A percentile compares a stretch with the other conserved stretches of the same genome.
Conservation (phyloP, 1,140 invertebrate genomes). For the Sinella curviseta region DNA sequence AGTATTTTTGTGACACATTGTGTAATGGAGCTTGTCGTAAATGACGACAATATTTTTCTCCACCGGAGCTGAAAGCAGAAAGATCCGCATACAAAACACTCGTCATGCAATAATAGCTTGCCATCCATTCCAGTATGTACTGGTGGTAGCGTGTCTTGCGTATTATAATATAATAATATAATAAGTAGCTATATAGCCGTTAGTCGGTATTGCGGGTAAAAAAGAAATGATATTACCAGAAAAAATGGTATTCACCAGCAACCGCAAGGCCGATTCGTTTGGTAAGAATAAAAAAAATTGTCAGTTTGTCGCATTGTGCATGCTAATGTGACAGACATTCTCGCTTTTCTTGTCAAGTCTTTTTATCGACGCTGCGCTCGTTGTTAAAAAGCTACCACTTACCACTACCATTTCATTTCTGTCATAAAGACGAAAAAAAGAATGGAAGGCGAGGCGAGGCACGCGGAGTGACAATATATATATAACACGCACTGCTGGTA, state of each 20-base stretch:
- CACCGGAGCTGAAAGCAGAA: background rate
- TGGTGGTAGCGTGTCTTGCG: too few species aligned
- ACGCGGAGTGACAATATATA: conserved; percentile 21
- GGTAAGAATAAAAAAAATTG: background rate
- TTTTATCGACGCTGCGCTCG: conserved; percentile 8
- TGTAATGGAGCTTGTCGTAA: background rate
- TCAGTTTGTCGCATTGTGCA: conserved; percentile 46
- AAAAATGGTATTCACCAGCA: too few species aligned
- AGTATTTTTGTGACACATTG: background rate
- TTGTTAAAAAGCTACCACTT: conserved; percentile 23
- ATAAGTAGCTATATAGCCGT: too few species aligned
- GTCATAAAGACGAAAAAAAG: background rate
- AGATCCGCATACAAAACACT: background rate
- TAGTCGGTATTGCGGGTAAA: too few species aligned
- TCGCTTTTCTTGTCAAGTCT: conserved; percentile 38
- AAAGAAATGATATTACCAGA: too few species aligned
- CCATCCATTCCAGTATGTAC: too few species aligned
- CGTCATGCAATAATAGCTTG: background rate
- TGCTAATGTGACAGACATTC: conserved; percentile 49
- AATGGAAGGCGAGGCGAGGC: conserved; percentile 14
- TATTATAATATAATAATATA: too few species aligned
- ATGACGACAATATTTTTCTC: conserved; percentile 5
- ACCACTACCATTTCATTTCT: conserved; percentile 15
- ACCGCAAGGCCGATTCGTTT: too few species aligned
- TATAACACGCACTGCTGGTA: background rate